Evolutionary conservation across 2,113 vertebrate species (phyloP).

Genomic region (Artemisiospiza belli): DNA sequence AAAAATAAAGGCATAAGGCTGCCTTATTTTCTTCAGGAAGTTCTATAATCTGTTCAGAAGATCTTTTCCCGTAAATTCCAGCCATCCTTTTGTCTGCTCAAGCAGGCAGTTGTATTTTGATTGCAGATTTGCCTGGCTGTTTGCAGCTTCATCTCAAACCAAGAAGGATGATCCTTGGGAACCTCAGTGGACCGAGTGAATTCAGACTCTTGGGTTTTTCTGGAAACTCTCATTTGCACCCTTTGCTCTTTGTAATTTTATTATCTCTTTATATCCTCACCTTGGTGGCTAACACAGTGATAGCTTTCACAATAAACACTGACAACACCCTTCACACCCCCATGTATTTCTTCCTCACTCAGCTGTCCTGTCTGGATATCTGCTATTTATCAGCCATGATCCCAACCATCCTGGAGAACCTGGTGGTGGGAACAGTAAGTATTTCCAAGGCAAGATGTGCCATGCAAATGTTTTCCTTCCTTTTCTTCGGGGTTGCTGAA

Average conservation of each 20-base stretch:
- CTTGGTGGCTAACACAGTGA: neutral
- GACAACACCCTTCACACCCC: neutral
- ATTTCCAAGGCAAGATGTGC: neutral
- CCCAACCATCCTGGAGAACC: neutral
- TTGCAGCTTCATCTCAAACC: neutral
- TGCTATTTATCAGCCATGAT: neutral
- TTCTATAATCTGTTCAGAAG: neutral
- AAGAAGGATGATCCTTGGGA: neutral
- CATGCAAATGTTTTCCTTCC: neutral
- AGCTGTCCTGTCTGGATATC: neutral
- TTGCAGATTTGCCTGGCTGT: neutral
- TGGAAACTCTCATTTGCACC: neutral
- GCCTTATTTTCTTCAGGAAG: neutral
- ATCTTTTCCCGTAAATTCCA: neutral
- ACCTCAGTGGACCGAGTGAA: neutral
- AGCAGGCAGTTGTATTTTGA: neutral
- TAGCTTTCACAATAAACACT: neutral
- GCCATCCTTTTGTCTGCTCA: neutral
- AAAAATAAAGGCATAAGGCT: neutral
- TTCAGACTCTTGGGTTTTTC: neutral
- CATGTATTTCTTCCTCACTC: neutral
- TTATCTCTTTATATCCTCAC: neutral
- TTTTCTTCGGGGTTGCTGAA: neutral
- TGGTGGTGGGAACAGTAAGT: neutral
- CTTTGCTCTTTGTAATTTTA: neutral